These are phyloP conservation scores for Bombus waltoni DNA, from an alignment of 1,140 invertebrate genomes.

Conservation along the genomic window DNA sequence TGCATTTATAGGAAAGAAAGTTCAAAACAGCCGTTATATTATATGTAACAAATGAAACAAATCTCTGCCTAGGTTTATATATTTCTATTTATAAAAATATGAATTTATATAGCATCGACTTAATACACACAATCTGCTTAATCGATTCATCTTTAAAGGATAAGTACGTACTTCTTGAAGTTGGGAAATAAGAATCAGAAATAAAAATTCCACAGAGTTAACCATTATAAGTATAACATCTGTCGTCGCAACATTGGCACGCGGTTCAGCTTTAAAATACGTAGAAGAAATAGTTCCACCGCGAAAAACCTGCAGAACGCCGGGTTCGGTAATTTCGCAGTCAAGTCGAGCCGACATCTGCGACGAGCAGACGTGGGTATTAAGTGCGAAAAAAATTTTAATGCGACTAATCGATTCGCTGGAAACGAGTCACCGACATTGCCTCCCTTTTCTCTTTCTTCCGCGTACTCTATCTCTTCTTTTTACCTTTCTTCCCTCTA, in stretches of 20 bases:
- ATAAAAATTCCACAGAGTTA: not conserved
- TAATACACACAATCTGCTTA: too few species aligned
- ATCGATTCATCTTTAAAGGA: too few species aligned
- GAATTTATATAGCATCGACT: too few species aligned
- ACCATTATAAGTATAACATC: not conserved
- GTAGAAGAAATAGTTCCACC: not conserved
- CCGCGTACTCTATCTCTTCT: too few species aligned
- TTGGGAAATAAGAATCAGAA: not conserved
- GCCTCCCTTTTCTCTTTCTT: not conserved
- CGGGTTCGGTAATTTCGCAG: conserved; percentile 14
- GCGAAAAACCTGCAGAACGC: not conserved
- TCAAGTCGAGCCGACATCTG: not conserved
- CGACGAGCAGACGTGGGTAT: conserved; percentile 30
- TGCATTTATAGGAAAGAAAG: too few species aligned
- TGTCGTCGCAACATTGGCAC: not conserved
- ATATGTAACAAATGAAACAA: too few species aligned
- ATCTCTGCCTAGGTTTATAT: too few species aligned
- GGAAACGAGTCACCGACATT: conserved; percentile 37
- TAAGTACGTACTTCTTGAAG: too few species aligned
- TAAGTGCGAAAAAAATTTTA: conserved; percentile 49
- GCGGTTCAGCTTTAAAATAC: not conserved
- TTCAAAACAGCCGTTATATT: too few species aligned
- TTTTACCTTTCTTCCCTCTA: not conserved
- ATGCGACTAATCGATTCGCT: conserved; percentile 49
- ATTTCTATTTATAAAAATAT: too few species aligned